Base-by-base conservation (phyloP, 1,140 invertebrate genomes). In the Stratiolaelaps scimitus region DNA sequence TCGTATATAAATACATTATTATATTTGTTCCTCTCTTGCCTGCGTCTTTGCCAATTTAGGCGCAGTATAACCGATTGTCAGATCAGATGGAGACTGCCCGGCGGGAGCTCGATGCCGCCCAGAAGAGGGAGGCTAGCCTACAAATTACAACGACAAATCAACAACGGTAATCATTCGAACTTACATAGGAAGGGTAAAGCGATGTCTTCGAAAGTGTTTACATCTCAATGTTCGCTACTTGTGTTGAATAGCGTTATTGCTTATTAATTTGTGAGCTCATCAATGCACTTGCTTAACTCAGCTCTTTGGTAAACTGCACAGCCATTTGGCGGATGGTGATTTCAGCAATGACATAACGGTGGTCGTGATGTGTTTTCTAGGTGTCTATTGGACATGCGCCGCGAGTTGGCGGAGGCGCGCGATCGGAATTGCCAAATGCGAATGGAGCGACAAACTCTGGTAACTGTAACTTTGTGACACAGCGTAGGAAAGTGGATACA, bases 131-230 rank as follows among this genome's bases (percentile, higher is more conserved):
- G 20, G 53, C 53, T 4, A 60, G 53, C 23, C 53, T 60, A 20
- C 53, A 60, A 60, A 60, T 60, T 23, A 60, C 53, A 17, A 60
- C 53, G 23, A 60, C 53, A 23, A 60, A 60, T 60, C 53, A 60
- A 10, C 53, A 60, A 10, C 26, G 53, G 53, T 60, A 60, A 48
- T 4, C 19, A 10, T 40, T 6, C n/a, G n/a, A n/a, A n/a, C n/a
- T n/a, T n/a, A n/a, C n/a, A n/a, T n/a, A n/a, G n/a, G n/a, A n/a
- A n/a, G n/a, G n/a, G n/a, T n/a, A n/a, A n/a, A n/a, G n/a, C n/a
- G n/a, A n/a, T n/a, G n/a, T n/a, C n/a, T n/a, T n/a, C n/a, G n/a
- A n/a, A n/a, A n/a, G n/a, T n/a, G n/a, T n/a, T n/a, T n/a, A n/a
- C n/a, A n/a, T n/a, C n/a, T n/a, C n/a, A n/a, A n/a, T n/a, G n/a